Percentiles rank a stretch among this genome's conserved stretches.
Conservation (phyloP, 2,888 invertebrate species). For the Eilema depressum region DNA sequence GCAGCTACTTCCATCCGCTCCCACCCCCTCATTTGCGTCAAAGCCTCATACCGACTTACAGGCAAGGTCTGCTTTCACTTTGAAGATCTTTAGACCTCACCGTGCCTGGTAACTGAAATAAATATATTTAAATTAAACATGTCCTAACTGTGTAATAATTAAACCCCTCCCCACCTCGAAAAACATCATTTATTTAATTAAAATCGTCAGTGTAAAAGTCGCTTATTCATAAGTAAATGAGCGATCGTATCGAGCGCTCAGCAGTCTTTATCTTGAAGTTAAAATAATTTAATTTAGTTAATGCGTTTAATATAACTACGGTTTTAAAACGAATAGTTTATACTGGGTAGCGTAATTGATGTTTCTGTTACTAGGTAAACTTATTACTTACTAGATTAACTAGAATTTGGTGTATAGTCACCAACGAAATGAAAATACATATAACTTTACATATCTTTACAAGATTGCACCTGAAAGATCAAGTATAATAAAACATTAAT, state of each 20-base stretch:
- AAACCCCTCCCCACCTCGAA: conserved; percentile 27
- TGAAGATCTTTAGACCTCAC: too few relatives aligned
- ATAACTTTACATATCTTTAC: neutral
- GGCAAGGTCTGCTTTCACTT: neutral
- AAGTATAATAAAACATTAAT: too few relatives aligned
- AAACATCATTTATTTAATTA: conserved; percentile 52
- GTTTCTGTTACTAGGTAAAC: neutral
- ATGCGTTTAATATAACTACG: conserved; percentile 10
- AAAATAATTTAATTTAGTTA: conserved; percentile 37
- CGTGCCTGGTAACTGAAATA: neutral
- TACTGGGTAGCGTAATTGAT: neutral
- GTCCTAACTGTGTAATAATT: neutral
- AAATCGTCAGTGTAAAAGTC: conserved; percentile 44
- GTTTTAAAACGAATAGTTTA: neutral
- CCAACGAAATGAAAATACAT: neutral
- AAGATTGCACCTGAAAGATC: neutral
- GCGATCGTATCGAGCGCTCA: conserved; percentile 45
- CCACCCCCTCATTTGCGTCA: too few relatives aligned
- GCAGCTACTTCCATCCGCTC: too few relatives aligned
- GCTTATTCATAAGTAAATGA: conserved; percentile 49
- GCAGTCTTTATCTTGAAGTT: conserved; percentile 21
- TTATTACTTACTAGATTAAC: neutral
- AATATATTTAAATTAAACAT: neutral
- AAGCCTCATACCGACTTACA: too few relatives aligned
- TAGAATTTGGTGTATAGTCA: too few relatives aligned